phyloP scores from a whole-genome alignment of 1,140 invertebrate species.

The Acarapis woodi region DNA sequence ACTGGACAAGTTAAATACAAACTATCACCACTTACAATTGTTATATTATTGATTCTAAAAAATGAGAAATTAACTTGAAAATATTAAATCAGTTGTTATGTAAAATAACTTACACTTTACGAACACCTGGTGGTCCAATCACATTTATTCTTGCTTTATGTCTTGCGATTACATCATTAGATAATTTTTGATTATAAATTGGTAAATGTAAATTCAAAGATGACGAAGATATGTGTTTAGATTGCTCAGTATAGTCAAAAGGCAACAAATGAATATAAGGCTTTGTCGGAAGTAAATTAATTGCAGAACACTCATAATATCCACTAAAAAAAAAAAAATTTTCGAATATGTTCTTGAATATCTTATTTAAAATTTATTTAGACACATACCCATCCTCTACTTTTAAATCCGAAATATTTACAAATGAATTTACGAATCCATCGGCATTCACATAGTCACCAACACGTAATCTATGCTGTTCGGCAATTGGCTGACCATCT shows the following conservation, averaged over 20 bases:
- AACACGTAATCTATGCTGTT: slow-evolving; percentile 8
- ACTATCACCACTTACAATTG: slow-evolving; percentile 18
- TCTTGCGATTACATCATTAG: too few relatives aligned
- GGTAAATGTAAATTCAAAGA: too few relatives aligned
- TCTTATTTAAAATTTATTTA: too few relatives aligned
- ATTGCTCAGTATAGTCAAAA: too few relatives aligned
- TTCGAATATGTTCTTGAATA: slow-evolving; percentile 44
- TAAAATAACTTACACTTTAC: slow-evolving; percentile 17
- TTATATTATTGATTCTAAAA: slow-evolving; percentile 18
- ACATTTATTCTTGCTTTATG: slow-evolving; percentile 52
- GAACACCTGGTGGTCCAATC: slow-evolving; percentile 25
- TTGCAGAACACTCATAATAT: slow-evolving; percentile 45
- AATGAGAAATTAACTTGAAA: too few relatives aligned
- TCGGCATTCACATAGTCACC: slow-evolving; percentile 10
- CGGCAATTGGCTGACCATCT: slow-evolving; percentile 47
- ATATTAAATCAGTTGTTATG: too few relatives aligned
- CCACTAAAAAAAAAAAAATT: too few relatives aligned
- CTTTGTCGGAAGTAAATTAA: slow-evolving; percentile 43
- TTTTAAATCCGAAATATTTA: slow-evolving; percentile 19
- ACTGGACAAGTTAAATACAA: slow-evolving; percentile 17
- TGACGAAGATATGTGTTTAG: too few relatives aligned
- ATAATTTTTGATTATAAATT: too few relatives aligned
- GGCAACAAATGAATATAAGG: too few relatives aligned
- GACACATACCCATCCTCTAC: slow-evolving; percentile 17
- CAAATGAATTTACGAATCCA: slow-evolving; percentile 16